Base-by-base conservation (phyloP, 2,113 vertebrate species). In the Pseudorectes ferrugineus region DNA sequence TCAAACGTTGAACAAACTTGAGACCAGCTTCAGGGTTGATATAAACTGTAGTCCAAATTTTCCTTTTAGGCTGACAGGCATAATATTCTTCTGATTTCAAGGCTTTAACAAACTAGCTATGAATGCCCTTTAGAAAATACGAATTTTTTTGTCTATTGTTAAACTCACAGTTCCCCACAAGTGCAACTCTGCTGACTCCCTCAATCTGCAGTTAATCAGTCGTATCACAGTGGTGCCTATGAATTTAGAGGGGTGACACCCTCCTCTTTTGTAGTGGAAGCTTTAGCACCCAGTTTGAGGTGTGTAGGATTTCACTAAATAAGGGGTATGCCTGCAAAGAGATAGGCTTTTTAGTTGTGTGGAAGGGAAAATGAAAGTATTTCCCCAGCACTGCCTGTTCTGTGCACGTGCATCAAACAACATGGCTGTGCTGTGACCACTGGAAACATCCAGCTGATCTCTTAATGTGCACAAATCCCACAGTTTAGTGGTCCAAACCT, bases 371-470 rank as follows among this genome's bases (percentile, higher is more conserved):
- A 78, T n/a, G 26, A 35, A 55, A 38, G 19, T 26, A 51, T 87
- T 82, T 76, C 18, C n/a, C 8, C 22, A 36, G 25, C 43, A 17
- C 6, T 58, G 20, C 33, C 26, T 66, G 5, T 48, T 78, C 15
- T 17, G 20, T 63, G 48, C 13, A 52, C 3, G 6, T 2, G 1
- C 45, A 31, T 75, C 22, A 40, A 55, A 40, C 24, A 74, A 20
- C 5, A 1, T 6, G 5, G 7, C 40, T 66, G 6, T 58, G 45
- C 46, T 78, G 24, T 78, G 31, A 24, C 29, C 0, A 0, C 63
- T 67, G 61, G 40, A 84, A 78, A 6, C 22, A 36, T 86, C 24
- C 43, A 48, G 15, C 23, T 63, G 33, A 6, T 81, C 43, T 82
- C 22, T 59, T 65, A 43, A 13, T 1, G 0, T 55, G 36, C 36